These are phyloP conservation scores for Grammomys dolichurus DNA, from an alignment of 2,113 vertebrate species.

Conservation along the genomic window DNA sequence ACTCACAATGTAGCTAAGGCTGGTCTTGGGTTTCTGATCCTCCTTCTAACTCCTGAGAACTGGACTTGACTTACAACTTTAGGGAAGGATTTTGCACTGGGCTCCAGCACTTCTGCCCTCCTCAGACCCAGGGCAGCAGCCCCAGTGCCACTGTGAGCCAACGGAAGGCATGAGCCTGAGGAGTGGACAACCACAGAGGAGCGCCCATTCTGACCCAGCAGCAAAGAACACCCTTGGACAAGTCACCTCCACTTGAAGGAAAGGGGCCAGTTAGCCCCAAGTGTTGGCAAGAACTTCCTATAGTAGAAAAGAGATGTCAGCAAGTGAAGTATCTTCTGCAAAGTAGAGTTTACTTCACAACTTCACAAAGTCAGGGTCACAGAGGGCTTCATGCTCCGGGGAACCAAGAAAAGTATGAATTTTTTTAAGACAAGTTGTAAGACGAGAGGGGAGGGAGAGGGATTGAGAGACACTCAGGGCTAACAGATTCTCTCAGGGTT, in stretches of 20 bases:
- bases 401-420: neutral
- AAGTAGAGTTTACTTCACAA: neutral
- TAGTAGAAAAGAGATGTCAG: accelerated
- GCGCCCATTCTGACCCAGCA: neutral
- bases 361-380: neutral
- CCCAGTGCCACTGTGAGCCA: neutral
- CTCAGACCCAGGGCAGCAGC: neutral
- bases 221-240: neutral
- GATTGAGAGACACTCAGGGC: neutral
- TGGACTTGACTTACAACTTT: neutral
- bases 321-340: neutral
- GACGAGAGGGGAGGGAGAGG: neutral
- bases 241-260: neutral
- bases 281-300: neutral
- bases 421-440: neutral
- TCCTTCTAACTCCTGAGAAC: neutral
- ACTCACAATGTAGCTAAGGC: neutral
- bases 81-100: neutral
- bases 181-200: neutral
- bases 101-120: neutral
- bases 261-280: neutral
- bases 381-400: neutral
- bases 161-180: neutral
- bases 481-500: neutral
- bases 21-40: neutral